A percentile compares a stretch with the other conserved stretches of the same genome.
phyloP scores from a whole-genome alignment of 2,113 vertebrate genomes.

The Syrmaticus mikado region DNA sequence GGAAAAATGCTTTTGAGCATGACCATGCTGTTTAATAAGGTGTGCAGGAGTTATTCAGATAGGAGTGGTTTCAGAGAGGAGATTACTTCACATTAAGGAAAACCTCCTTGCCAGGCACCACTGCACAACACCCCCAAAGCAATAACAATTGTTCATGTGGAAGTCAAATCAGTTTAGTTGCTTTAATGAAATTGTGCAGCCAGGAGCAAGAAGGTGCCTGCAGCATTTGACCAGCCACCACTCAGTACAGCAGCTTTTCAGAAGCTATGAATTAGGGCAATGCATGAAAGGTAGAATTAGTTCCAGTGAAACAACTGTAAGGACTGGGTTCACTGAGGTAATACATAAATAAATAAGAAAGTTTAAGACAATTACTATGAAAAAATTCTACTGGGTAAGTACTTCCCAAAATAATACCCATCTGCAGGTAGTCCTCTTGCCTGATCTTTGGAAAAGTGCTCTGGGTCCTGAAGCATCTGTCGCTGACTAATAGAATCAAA shows the following conservation, averaged over 20 bases:
- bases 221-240: conserved; percentile 33
- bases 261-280: conserved; percentile 42
- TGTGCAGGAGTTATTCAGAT: neutral
- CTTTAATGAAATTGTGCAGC: conserved; percentile 63
- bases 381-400: conserved; percentile 19
- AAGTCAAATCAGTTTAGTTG: conserved; percentile 29
- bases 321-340: neutral
- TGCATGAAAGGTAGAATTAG: conserved; percentile 21
- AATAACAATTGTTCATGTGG: conserved; percentile 36
- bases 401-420: conserved; percentile 32
- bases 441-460: conserved; percentile 51
- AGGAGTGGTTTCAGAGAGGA: conserved; percentile 6
- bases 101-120: conserved; percentile 26
- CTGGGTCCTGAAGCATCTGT: neutral
- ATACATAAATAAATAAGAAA: neutral
- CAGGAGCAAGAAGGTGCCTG: neutral
- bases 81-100: neutral
- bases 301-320: conserved; percentile 26
- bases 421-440: conserved; percentile 3
- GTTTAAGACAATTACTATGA: conserved; percentile 46
- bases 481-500: no score
- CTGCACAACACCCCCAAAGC: conserved; percentile 46
- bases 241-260: conserved; percentile 8
- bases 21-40: neutral
- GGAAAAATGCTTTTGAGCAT: neutral